A percentile compares a stretch with the other conserved stretches of the same genome.
These are phyloP conservation scores for Apis dorsata DNA, from an alignment of 1,140 invertebrate genomes.

Conservation along the genomic window DNA sequence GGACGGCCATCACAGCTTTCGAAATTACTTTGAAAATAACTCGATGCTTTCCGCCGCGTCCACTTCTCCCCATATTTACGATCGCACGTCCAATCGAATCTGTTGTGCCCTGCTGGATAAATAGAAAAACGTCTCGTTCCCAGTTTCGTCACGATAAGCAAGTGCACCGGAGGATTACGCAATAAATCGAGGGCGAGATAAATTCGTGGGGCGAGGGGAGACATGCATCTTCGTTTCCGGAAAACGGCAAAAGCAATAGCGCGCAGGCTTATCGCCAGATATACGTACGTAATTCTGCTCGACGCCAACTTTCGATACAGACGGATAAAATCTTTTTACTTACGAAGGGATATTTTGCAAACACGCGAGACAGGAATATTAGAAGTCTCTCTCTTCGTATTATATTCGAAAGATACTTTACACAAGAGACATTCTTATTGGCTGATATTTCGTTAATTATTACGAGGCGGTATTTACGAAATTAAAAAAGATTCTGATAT, in stretches of 20 bases:
- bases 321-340: background rate
- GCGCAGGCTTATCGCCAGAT: background rate
- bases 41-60: constrained; percentile 7
- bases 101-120: constrained; percentile 29
- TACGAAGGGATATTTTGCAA: background rate
- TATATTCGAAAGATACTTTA: no score
- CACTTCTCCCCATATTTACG: constrained; percentile 49
- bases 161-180: constrained; percentile 29
- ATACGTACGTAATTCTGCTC: background rate
- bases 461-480: no score
- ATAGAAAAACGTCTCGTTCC: constrained; percentile 27
- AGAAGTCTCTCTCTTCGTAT: no score
- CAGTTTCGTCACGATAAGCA: constrained; percentile 36
- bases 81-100: constrained; percentile 9
- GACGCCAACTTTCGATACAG: background rate
- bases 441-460: no score
- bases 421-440: no score
- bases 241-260: background rate
- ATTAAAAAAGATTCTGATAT: no score
- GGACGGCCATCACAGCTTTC: background rate
- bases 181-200: constrained; percentile 45
- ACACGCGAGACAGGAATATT: background rate
- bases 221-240: constrained; percentile 13
- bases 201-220: constrained; percentile 23
- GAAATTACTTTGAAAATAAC: constrained; percentile 42